Base-by-base conservation (phyloP, 2,797 vertebrate genomes). In the Crypturellus tataupa region DNA sequence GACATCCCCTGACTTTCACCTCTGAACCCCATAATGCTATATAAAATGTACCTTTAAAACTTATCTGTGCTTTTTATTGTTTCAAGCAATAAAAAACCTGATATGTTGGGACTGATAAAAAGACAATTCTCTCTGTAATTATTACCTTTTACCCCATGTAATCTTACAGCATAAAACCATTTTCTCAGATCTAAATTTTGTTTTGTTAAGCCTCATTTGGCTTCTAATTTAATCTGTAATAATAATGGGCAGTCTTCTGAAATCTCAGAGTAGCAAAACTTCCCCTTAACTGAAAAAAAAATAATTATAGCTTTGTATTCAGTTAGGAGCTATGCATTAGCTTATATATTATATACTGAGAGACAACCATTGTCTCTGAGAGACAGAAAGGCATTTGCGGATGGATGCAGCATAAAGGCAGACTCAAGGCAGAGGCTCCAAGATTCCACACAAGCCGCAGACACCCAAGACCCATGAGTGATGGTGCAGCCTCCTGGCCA, bases 281-380 rank as follows among this genome's bases (percentile, higher is more conserved):
- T 39, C 21, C 27, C 51, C 31, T 87, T 92, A 77, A 81, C 53
- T 85, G n/a, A 89, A 89, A 93, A 89, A 93, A 33, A 80, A 83
- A 79, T 65, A 91, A 81, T 90, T 92, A 73, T 23, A 79, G 80
- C 12, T 94, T 81, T 64, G 15, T 55, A 84, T 90, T 91, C 65
- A 75, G 15, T 75, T 62, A 80, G 44, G 85, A 95, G 49, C 21
- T 55, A 62, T 42, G 37, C 10, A 58, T 75, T 85, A 75, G 18
- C 35, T 73, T 35, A 73, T 17, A 88, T 82, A 87, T 80, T 60
- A 37, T 62, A 44, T 80, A 88, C 55, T 76, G 55, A 65, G 40
- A 80, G 47, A 81, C 15, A 72, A 21, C 0, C 1, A 18, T 81
- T 79, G 33, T 2, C 23, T 47, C 46, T 11, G 46, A 75, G 31